Evolutionary conservation across 2,888 invertebrate species (phyloP).

Genomic region (Brachyptera putata): DNA sequence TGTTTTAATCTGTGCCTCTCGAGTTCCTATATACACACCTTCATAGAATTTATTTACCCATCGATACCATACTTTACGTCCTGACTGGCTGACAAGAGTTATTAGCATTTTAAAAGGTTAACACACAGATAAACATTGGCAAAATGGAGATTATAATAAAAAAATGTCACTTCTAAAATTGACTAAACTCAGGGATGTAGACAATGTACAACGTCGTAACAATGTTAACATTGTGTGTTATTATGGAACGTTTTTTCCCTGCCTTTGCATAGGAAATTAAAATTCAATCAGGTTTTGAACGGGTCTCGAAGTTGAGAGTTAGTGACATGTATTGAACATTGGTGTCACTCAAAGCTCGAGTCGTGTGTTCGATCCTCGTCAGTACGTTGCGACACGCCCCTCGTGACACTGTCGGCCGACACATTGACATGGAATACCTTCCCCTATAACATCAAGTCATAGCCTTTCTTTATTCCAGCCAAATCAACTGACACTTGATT

Average conservation of each 20-base stretch:
- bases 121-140: constrained; percentile 15
- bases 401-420: neutral
- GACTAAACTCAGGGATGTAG: neutral
- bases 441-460: no score
- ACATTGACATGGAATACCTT: neutral
- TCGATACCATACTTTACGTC: constrained; percentile 9
- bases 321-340: constrained; percentile 26
- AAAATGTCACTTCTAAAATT: constrained; percentile 11
- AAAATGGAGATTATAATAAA: constrained; percentile 12
- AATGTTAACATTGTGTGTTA: no score
- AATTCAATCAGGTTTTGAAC: constrained; percentile 27
- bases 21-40: no score
- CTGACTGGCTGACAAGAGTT: constrained; percentile 16
- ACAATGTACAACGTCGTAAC: neutral
- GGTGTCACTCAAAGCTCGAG: constrained; percentile 20
- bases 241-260: neutral
- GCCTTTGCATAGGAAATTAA: constrained; percentile 28
- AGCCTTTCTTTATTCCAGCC: no score
- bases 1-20: no score
- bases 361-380: neutral
- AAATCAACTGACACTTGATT: no score
- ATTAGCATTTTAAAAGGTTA: constrained; percentile 21
- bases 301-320: constrained; percentile 6
- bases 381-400: no score
- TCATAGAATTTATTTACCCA: no score